A percentile compares a stretch with the other conserved stretches of the same genome.
These are phyloP conservation scores for Ceramica pisi DNA, from an alignment of 2,888 invertebrate species.

Conservation along the genomic window DNA sequence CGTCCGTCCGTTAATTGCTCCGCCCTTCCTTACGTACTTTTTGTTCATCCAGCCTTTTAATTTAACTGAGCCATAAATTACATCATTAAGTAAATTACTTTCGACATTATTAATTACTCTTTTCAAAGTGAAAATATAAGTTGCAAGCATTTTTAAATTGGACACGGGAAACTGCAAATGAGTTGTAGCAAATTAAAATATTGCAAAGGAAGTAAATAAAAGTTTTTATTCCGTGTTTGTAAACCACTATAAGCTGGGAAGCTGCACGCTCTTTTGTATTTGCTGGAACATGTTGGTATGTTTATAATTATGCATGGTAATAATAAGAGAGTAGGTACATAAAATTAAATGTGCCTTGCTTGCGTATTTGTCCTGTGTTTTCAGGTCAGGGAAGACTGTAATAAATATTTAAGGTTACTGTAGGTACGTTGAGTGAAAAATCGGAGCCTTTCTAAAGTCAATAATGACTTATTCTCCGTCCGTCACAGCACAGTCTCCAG, in stretches of 20 bases:
- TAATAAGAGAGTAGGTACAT: conserved; percentile 16
- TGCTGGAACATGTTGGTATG: background rate
- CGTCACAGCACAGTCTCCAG: no score
- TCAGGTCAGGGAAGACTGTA: no score
- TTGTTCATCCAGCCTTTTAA: conserved; percentile 47
- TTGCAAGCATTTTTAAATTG: conserved; percentile 46
- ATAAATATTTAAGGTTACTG: no score
- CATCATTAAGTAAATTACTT: conserved; percentile 58
- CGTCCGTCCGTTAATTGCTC: conserved; percentile 44
- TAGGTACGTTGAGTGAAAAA: no score
- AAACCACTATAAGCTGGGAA: background rate
- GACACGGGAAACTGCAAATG: conserved; percentile 4
- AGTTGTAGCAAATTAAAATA: conserved; percentile 20
- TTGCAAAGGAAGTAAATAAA: conserved; percentile 17
- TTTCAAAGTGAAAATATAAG: conserved; percentile 44
- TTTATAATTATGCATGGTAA: conserved; percentile 4
- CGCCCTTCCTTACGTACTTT: conserved; percentile 43
- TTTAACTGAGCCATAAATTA: conserved; percentile 57
- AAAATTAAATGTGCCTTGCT: background rate
- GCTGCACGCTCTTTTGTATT: conserved; percentile 21
- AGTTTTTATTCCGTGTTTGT: conserved; percentile 1
- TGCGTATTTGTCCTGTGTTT: background rate
- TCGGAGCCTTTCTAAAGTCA: no score
- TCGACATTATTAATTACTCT: conserved; percentile 57
- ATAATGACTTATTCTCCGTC: no score